Percentiles rank a stretch among this genome's conserved stretches.
phyloP scores from a whole-genome alignment of 2,113 vertebrate species.

The Phaethornis superciliosus region DNA sequence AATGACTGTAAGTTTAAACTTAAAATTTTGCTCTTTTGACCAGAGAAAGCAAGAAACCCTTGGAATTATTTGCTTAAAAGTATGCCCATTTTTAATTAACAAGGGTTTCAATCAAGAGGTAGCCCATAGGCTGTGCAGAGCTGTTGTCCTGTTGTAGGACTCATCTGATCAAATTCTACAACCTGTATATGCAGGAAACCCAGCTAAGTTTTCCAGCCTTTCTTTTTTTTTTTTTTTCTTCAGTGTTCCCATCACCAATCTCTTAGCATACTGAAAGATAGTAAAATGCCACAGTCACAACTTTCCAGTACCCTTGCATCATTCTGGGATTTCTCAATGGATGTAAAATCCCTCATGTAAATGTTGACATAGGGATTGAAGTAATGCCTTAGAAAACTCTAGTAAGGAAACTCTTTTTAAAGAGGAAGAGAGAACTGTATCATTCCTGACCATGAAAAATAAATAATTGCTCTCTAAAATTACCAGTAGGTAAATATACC shows the following conservation, averaged over 20 bases:
- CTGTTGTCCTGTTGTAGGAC: neutral
- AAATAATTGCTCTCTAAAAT: neutral
- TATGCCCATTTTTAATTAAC: neutral
- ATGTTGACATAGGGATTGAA: neutral
- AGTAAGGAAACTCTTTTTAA: neutral
- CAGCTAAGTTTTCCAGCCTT: neutral
- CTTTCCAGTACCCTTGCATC: neutral
- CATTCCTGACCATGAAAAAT: neutral
- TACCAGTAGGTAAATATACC: neutral
- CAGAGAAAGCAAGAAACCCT: neutral
- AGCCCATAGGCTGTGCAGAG: neutral
- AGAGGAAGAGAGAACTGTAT: neutral
- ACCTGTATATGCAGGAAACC: neutral
- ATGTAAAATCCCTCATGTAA: neutral
- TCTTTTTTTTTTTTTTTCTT: neutral
- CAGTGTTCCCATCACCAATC: neutral
- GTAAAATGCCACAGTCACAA: neutral
- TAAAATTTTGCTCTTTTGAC: neutral
- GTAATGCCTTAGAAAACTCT: neutral
- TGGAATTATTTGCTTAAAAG: neutral
- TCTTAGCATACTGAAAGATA: neutral
- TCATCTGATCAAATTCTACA: neutral
- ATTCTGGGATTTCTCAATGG: neutral
- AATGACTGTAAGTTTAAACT: neutral
- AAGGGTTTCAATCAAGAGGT: neutral